Conservation (phyloP, 2,888 invertebrate genomes). For the Camptogramma bilineatum region DNA sequence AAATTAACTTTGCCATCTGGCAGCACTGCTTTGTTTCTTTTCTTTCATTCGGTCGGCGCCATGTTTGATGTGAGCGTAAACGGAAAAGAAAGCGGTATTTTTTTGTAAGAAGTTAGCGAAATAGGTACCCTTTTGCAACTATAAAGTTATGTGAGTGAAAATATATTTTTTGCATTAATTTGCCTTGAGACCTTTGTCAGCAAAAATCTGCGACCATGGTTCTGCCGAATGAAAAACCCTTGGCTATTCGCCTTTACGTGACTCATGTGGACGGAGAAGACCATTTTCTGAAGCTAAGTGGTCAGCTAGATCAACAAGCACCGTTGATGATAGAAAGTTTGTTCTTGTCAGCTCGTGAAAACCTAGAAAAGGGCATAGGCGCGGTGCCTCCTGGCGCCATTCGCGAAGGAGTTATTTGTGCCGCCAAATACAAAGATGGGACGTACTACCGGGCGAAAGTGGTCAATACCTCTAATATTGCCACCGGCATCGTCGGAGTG, state of each 20-base stretch:
- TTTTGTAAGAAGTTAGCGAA: slow-evolving; percentile 55
- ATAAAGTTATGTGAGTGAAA: slow-evolving; percentile 65
- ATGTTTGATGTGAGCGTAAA: slow-evolving; percentile 77
- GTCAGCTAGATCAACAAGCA: slow-evolving; percentile 87
- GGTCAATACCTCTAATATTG: slow-evolving; percentile 72
- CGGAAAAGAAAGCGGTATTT: slow-evolving; percentile 76
- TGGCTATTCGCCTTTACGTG: slow-evolving; percentile 81
- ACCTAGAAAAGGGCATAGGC: slow-evolving; percentile 75
- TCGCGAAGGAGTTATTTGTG: slow-evolving; percentile 85
- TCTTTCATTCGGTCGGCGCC: slow-evolving; percentile 56
- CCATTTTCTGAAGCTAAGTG: slow-evolving; percentile 89
- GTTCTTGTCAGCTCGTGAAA: slow-evolving; percentile 68
- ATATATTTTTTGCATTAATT: slow-evolving; percentile 37
- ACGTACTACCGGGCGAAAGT: slow-evolving; percentile 88
- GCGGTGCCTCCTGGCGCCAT: slow-evolving; percentile 78
- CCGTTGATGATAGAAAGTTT: slow-evolving; percentile 85
- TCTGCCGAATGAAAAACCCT: slow-evolving; percentile 63
- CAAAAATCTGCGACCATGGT: slow-evolving; percentile 60
- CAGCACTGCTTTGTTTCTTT: slow-evolving; percentile 6
- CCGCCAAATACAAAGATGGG: slow-evolving; percentile 88
- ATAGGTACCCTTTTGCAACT: slow-evolving; percentile 54
- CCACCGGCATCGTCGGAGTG: slow-evolving; percentile 86
- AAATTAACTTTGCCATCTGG: too few species aligned
- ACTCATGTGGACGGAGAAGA: slow-evolving; percentile 90
- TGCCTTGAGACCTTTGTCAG: slow-evolving; percentile 36